Evolutionary conservation across 1,140 invertebrate genomes (phyloP).

Genomic region (Drosophila malerkotliana): DNA sequence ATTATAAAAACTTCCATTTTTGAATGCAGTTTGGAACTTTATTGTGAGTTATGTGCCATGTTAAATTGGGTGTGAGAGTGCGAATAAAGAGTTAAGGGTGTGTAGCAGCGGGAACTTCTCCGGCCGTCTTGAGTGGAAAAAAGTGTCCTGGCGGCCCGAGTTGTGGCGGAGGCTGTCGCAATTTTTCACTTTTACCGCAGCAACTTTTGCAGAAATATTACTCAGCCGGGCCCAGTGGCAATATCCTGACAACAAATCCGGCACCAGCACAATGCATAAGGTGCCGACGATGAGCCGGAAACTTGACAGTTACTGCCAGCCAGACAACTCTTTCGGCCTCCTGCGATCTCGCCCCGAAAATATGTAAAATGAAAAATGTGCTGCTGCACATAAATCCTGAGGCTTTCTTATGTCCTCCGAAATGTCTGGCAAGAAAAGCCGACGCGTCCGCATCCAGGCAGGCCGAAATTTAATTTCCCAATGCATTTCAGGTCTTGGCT

Average conservation of each 20-base stretch:
- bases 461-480: constrained; percentile 62
- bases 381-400: constrained; percentile 76
- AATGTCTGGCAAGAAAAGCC: constrained; percentile 28
- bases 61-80: constrained; percentile 66
- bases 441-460: constrained; percentile 13
- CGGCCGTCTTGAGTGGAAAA: constrained; percentile 49
- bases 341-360: background rate
- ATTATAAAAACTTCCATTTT: constrained; percentile 35
- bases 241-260: constrained; percentile 78
- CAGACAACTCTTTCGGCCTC: constrained; percentile 42
- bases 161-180: constrained; percentile 40
- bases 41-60: constrained; percentile 57
- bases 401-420: constrained; percentile 53
- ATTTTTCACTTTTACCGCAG: constrained; percentile 81
- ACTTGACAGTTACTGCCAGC: constrained; percentile 68
- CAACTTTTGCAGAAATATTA: constrained; percentile 79
- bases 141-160: constrained; percentile 27
- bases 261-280: constrained; percentile 64
- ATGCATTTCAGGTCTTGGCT: constrained; percentile 44
- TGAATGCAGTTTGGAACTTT: constrained; percentile 41
- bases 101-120: constrained; percentile 26
- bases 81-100: constrained; percentile 41
- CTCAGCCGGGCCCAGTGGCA: constrained; percentile 62
- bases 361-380: constrained; percentile 75
- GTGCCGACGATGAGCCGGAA: constrained; percentile 69